Conservation (phyloP, 1,140 invertebrate genomes). For the Bombus cullumanus region DNA sequence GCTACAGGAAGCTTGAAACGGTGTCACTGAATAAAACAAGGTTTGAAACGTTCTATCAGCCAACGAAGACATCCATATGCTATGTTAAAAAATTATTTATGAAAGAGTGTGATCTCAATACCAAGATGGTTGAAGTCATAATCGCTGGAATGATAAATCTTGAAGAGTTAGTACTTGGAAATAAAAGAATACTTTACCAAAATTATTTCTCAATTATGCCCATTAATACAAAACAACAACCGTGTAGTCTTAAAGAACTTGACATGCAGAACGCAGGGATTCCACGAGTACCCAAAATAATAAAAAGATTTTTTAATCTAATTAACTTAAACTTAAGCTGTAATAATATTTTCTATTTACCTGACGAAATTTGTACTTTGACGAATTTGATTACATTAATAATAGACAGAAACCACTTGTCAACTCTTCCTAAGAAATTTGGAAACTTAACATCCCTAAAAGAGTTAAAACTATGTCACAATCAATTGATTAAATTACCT, state of each 20-base stretch:
- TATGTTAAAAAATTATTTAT: slow-evolving; percentile 64
- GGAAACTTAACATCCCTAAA: slow-evolving; percentile 55
- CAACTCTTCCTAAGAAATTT: slow-evolving; percentile 63
- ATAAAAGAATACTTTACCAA: not conserved
- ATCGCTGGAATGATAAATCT: slow-evolving; percentile 53
- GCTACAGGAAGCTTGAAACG: slow-evolving; percentile 54
- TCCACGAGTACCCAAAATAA: slow-evolving; percentile 34
- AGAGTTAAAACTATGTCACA: slow-evolving; percentile 58
- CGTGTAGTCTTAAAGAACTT: slow-evolving; percentile 52
- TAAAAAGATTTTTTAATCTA: slow-evolving; percentile 64
- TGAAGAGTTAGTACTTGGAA: slow-evolving; percentile 65
- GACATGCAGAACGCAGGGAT: slow-evolving; percentile 48
- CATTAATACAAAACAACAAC: slow-evolving; percentile 46
- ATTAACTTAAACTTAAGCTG: slow-evolving; percentile 58
- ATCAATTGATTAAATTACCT: slow-evolving; percentile 67
- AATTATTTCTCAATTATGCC: slow-evolving; percentile 65
- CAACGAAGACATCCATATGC: slow-evolving; percentile 11
- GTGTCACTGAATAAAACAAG: slow-evolving; percentile 59
- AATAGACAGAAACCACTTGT: slow-evolving; percentile 55
- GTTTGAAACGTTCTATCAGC: slow-evolving; percentile 56
- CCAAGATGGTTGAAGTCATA: slow-evolving; percentile 52
- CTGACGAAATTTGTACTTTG: slow-evolving; percentile 68
- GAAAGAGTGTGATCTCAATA: slow-evolving; percentile 55
- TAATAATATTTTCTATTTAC: slow-evolving; percentile 67
- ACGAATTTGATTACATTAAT: slow-evolving; percentile 60